Base-by-base conservation (phyloP, 2,888 invertebrate genomes). In the Tenthredo mesomela region DNA sequence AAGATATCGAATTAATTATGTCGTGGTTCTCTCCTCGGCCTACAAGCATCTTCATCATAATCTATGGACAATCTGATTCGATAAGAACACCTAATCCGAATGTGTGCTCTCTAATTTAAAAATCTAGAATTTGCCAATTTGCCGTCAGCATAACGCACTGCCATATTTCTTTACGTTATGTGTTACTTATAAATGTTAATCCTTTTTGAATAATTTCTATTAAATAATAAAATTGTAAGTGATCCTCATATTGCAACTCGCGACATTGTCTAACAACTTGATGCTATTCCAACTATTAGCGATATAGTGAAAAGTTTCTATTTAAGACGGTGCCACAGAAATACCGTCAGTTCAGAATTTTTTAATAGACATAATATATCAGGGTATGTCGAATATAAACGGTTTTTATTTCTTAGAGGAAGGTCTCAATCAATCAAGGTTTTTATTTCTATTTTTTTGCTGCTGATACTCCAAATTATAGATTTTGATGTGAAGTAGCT, bases 61-160 rank as follows among this genome's bases (percentile, higher is more conserved):
- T 40, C 61, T 61, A 61, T 61, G 58, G 61, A 61, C 78, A 40
- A 40, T 61, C 40, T 80, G 29, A 82, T 47, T 37, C 29, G 7
- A 15, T 47, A 47, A 29, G 65, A 50, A 65, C 47, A 67, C 61
- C 29, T 25, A 47, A 47, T 47, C 70, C 65, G n/a, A 29, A 82
- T 70, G 25, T 67, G 82, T 70, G 82, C 82, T 82, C 82, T 82
- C 82, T 82, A 82, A 82, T 70, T 21, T 65, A 33, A 47, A 67
- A 82, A 82, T 82, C 47, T 82, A 70, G 82, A 67, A 67, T 67
- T 82, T 82, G 82, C 82, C 85, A 73, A 71, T 82, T 85, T 73
- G 85, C 75, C 85, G 58, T 85, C 83, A 83, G 85, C 85, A 83
- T 85, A 85, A 85, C 65, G 86, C 87, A 87, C 87, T 87, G 86